Base-by-base conservation (phyloP, 2,797 vertebrate species). In the Alauda arvensis region DNA sequence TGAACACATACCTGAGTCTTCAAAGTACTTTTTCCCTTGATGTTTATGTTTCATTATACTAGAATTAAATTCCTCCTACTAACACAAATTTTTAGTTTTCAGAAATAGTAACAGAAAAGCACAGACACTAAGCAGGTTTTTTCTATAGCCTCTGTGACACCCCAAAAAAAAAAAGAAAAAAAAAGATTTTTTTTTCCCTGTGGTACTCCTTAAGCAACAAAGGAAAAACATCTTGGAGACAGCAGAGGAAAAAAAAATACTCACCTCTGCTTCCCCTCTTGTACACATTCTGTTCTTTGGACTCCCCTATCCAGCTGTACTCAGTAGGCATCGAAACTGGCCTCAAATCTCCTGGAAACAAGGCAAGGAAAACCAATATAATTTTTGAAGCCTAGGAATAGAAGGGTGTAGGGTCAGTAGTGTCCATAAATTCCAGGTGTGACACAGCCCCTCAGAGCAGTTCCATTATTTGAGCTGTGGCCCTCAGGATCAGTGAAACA, bases 261-360 rank as follows among this genome's bases (percentile, higher is more conserved):
- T 97, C 97, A 99, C 98, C 98, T 98, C 97, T 97, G 95, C 98
- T 98, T 91, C 98, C 98, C 95, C 98, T 97, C 95, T 98, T 98
- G 95, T 98, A 97, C 96, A 98, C 94, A 89, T 97, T 97, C 92
- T 98, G 97, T 89, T 99, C 98, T 96, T 98, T 98, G 91, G 98
- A 94, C 92, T 99, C 98, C 85, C 97, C 97, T 94, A 98, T 97
- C 98, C 98, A 98, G 83, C 96, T 97, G 97, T 97, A 97, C 95
- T 99, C 98, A 34, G 97, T 97, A 76, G 97, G 97, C 97, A 98
- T 98, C 60, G 97, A 98, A 95, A 99, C 96, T 28, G 98, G 98
- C 94, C 98, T 98, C 96, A 98, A 96, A 95, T 99, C 98, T 97
- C 98, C 98, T 99, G 97, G 87, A 97, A 97, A 91, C 37, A 96